phyloP scores from a whole-genome alignment of 2,797 vertebrate genomes.

The Pangasius sanitwongsei region DNA sequence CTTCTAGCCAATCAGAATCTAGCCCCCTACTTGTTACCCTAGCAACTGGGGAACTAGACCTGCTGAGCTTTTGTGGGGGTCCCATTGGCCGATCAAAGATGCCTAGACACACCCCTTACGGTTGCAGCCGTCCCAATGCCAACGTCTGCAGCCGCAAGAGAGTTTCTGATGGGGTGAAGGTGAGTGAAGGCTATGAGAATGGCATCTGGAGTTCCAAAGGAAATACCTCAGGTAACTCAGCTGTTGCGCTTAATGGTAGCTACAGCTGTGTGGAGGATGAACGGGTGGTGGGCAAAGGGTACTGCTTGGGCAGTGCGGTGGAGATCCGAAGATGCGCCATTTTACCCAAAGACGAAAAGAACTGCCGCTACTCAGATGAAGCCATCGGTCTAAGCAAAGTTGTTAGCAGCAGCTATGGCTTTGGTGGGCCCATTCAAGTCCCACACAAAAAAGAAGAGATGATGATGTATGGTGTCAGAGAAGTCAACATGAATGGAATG shows the following conservation, averaged over 20 bases:
- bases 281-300: slow-evolving; percentile 75
- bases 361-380: slow-evolving; percentile 76
- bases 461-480: slow-evolving; percentile 78
- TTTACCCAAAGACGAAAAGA: slow-evolving; percentile 79
- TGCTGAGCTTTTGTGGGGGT: slow-evolving; percentile 82
- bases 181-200: slow-evolving; percentile 74
- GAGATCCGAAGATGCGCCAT: slow-evolving; percentile 76
- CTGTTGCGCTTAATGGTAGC: slow-evolving; percentile 68
- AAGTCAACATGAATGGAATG: slow-evolving; percentile 68
- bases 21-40: slow-evolving; percentile 84
- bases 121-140: slow-evolving; percentile 74
- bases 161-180: slow-evolving; percentile 72
- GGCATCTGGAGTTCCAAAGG: slow-evolving; percentile 79
- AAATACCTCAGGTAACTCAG: slow-evolving; percentile 79
- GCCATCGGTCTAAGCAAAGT: slow-evolving; percentile 69
- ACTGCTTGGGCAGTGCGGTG: slow-evolving; percentile 75
- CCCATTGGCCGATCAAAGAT: slow-evolving; percentile 81
- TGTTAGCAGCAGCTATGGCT: slow-evolving; percentile 71
- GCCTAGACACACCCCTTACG: slow-evolving; percentile 81
- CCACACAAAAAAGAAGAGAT: slow-evolving; percentile 79
- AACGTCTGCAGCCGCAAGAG: slow-evolving; percentile 75
- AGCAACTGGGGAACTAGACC: slow-evolving; percentile 84
- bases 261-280: slow-evolving; percentile 77
- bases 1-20: slow-evolving; percentile 79
- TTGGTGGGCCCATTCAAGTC: slow-evolving; percentile 70